phyloP scores from a whole-genome alignment of 2,797 vertebrate species.

The Argyrosomus regius region DNA sequence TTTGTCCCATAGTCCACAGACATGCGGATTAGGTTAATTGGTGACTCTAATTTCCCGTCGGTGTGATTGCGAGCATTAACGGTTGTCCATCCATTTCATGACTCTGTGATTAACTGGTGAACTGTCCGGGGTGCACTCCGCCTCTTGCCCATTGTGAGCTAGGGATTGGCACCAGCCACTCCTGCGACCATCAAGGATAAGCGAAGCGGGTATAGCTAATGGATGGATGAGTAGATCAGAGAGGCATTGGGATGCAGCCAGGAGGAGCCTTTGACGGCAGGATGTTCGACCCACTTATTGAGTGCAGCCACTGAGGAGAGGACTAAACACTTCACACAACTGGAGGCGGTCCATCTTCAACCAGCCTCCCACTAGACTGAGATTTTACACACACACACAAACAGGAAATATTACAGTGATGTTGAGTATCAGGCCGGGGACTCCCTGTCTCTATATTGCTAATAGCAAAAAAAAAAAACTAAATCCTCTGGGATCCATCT shows the following conservation, averaged over 20 bases:
- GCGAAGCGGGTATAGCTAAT: neutral
- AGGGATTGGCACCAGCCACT: too few species aligned
- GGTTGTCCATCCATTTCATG: neutral
- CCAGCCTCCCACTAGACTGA: neutral
- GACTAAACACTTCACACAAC: neutral
- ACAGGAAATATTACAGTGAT: neutral
- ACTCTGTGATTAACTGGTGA: neutral
- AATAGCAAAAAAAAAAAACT: constrained; percentile 50
- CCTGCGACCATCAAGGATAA: neutral
- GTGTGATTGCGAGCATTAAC: neutral
- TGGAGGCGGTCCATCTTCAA: neutral
- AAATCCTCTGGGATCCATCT: constrained; percentile 69
- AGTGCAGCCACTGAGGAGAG: neutral
- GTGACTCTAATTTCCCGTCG: neutral
- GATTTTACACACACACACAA: neutral
- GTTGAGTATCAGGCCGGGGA: neutral
- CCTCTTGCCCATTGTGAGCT: neutral
- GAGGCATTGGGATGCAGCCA: neutral
- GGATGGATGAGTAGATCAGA: neutral
- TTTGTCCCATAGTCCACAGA: neutral
- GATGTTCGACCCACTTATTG: neutral
- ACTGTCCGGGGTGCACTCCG: neutral
- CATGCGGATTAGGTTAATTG: neutral
- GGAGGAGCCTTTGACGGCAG: neutral
- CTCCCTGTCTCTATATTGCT: constrained; percentile 43